These are phyloP conservation scores for Erpetoichthys calabaricus DNA, from an alignment of 2,797 vertebrate genomes.

Conservation along the genomic window DNA sequence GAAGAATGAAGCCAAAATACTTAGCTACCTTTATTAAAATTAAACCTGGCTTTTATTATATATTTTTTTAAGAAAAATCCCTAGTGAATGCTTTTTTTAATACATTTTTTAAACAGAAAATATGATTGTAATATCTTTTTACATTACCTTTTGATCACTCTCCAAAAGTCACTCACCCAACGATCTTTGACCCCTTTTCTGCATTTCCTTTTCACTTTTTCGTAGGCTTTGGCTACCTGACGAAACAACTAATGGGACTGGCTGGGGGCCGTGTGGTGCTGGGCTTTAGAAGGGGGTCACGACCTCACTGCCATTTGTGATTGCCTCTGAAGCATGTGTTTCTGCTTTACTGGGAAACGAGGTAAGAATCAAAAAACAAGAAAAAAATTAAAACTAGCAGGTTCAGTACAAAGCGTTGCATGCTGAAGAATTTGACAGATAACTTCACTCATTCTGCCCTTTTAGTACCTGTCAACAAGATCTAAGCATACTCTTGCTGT, in stretches of 20 bases:
- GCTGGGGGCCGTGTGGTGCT: constrained; percentile 81
- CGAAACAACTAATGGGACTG: constrained; percentile 91
- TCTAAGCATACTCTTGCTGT: background rate
- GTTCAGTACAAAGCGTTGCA: background rate
- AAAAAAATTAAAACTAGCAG: constrained; percentile 3
- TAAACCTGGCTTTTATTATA: constrained; percentile 48
- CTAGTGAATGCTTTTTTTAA: constrained; percentile 22
- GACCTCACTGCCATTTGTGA: constrained; percentile 96
- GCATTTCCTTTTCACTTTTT: constrained; percentile 40
- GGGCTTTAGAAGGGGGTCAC: constrained; percentile 85
- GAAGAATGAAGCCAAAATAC: constrained; percentile 19
- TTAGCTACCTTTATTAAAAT: constrained; percentile 32
- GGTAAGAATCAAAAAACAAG: constrained; percentile 45
- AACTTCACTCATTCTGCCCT: background rate
- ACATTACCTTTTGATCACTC: constrained; percentile 29
- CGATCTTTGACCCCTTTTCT: constrained; percentile 29
- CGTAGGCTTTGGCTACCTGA: constrained; percentile 92
- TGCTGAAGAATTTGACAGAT: background rate
- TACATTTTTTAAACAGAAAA: constrained; percentile 20
- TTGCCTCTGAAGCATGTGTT: constrained; percentile 86
- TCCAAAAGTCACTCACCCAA: constrained; percentile 23
- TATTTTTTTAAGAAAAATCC: constrained; percentile 37
- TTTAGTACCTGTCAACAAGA: constrained; percentile 1
- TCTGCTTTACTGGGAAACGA: constrained; percentile 87
- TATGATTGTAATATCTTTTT: constrained; percentile 32